These are phyloP conservation scores for Tachypleus tridentatus DNA, from an alignment of 1,140 invertebrate species.

Conservation along the genomic window DNA sequence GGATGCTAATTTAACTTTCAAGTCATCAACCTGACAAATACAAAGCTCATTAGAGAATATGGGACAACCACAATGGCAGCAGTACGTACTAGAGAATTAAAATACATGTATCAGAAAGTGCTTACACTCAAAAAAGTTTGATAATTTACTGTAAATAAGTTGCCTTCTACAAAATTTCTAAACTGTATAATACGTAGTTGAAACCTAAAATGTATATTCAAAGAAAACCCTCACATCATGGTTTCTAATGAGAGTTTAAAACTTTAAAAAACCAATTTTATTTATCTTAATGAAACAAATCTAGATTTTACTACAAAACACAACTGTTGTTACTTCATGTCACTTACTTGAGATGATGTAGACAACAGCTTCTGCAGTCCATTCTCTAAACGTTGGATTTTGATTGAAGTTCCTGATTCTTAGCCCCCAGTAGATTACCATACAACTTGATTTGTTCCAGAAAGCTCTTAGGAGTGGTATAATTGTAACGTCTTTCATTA, in stretches of 20 bases:
- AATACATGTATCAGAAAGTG: not conserved
- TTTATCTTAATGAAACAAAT: too few species aligned
- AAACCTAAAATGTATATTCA: too few species aligned
- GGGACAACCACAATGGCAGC: too few species aligned
- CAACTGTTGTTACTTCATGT: too few species aligned
- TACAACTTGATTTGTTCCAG: conserved; percentile 91
- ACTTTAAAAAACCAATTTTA: too few species aligned
- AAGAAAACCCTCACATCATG: too few species aligned
- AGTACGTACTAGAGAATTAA: not conserved
- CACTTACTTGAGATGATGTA: conserved; percentile 55
- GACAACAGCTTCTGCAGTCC: conserved; percentile 80
- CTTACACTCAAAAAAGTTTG: conserved; percentile 35
- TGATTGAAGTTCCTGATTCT: conserved; percentile 63
- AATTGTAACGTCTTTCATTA: conserved; percentile 87
- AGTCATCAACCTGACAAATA: conserved; percentile 57
- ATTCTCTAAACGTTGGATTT: conserved; percentile 78
- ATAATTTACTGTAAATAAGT: too few species aligned
- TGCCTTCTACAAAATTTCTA: too few species aligned
- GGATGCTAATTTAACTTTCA: conserved; percentile 82
- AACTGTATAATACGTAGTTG: too few species aligned
- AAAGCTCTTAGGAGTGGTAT: conserved; percentile 94
- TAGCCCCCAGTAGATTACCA: conserved; percentile 66
- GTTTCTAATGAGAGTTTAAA: too few species aligned
- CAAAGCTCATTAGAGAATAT: not conserved
- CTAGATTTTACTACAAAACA: too few species aligned